phyloP scores from a whole-genome alignment of 2,797 vertebrate genomes.

The Scolopax rusticola region DNA sequence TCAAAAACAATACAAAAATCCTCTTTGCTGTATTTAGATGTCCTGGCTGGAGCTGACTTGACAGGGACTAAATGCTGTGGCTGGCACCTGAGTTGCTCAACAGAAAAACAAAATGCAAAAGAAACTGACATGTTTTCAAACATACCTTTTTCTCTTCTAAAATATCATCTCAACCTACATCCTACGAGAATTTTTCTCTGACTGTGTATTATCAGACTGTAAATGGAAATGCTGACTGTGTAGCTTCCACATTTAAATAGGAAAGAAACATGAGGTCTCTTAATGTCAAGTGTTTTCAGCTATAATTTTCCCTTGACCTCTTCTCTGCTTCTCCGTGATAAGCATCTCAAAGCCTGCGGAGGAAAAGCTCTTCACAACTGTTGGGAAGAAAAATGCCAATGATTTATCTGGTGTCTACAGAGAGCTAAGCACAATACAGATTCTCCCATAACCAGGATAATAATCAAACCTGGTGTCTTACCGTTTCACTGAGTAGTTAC shows the following conservation, averaged over 20 bases:
- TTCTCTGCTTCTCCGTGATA: not conserved
- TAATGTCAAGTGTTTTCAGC: not conserved
- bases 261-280: not conserved
- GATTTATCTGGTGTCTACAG: not conserved
- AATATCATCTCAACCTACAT: not conserved
- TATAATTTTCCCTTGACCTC: not conserved
- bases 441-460: not conserved
- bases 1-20: not conserved
- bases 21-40: not conserved
- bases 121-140: not conserved
- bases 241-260: not conserved
- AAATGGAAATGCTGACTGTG: not conserved
- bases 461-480: not conserved
- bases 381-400: not conserved
- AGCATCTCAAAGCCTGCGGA: not conserved
- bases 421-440: not conserved
- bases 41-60: not conserved
- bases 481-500: not conserved
- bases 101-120: not conserved
- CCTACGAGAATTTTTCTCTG: not conserved
- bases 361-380: not conserved
- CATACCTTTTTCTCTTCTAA: not conserved
- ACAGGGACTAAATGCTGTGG: not conserved
- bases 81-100: not conserved
- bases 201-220: not conserved